Conservation (phyloP, 1,140 invertebrate species). For the Drosophila chauvacae region DNA sequence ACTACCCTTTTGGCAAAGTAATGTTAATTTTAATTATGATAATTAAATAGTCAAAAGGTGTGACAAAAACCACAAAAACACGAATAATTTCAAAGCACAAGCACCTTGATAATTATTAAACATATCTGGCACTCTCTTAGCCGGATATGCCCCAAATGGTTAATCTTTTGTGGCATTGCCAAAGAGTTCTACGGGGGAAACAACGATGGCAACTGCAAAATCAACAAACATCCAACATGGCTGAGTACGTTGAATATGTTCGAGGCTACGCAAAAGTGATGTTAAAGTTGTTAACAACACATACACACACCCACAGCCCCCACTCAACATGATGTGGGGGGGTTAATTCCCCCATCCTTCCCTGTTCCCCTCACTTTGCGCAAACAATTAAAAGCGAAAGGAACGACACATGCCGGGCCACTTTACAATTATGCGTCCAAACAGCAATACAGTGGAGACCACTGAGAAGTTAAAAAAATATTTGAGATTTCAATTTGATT, state of each 20-base stretch:
- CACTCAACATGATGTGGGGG: neutral
- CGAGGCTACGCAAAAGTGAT: slow-evolving; percentile 75
- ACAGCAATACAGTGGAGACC: slow-evolving; percentile 14
- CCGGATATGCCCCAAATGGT: slow-evolving; percentile 5
- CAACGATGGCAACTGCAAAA: slow-evolving; percentile 24
- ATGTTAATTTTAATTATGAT: neutral
- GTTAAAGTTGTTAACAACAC: slow-evolving; percentile 76
- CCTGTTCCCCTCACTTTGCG: slow-evolving; percentile 3
- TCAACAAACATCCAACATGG: slow-evolving; percentile 40
- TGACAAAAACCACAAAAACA: neutral
- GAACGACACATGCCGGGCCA: slow-evolving; percentile 51
- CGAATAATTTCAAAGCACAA: neutral
- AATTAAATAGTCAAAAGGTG: neutral
- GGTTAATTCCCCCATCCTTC: neutral
- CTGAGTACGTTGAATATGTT: slow-evolving; percentile 31
- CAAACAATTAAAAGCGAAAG: slow-evolving; percentile 70
- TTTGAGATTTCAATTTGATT: neutral
- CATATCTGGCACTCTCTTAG: neutral
- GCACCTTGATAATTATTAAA: neutral
- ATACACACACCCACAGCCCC: slow-evolving; percentile 12
- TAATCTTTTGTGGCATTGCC: neutral
- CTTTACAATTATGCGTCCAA: slow-evolving; percentile 66
- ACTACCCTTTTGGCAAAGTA: too few species aligned
- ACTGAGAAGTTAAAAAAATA: slow-evolving; percentile 3
- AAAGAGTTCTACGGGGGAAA: slow-evolving; percentile 5